Base-by-base conservation (phyloP, 1,140 invertebrate species). In the Bombus picipes region DNA sequence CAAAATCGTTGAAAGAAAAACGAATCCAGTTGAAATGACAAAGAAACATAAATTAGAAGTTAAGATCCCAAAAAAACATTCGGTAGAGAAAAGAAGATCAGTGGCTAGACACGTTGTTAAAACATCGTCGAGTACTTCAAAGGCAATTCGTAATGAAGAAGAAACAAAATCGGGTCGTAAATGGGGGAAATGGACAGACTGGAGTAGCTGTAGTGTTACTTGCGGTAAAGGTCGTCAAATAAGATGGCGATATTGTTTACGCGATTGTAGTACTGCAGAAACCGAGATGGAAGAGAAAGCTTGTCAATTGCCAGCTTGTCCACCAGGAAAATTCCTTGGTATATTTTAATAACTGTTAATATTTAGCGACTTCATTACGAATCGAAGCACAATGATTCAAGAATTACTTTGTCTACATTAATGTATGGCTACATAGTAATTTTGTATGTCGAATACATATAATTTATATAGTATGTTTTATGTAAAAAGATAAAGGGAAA, bases 181-280 rank as follows among this genome's bases (percentile, higher is more conserved):
- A 25, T 96, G 96, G 96, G 94, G 95, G 76, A 94, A 95, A 84
- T 96, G 96, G 96, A 96, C 95, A 66, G 94, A 96, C 81, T 96
- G 96, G 95, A 96, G 96, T 71, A 91, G 95, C 41, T 96, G 96
- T 90, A 96, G 96, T 81, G 96, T 96, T 47, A 96, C 95, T 70
- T 96, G 96, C 81, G 96, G 96, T 25, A 96, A 95, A 92, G 96
- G 96, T n/a, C 93, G 96, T 10, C 94, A 96, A 88, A 96, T 96
- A 81, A 93, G 96, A 70, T 96, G 96, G 94, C 93, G 96, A 13
- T 95, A 96, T 84, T 96, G 96, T 87, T 85, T 96, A 41, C 88
- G 91, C 25, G 94, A 95, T 88, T 93, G 92, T 43, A 82, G 53
- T 15, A 88, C 79, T 0, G 92, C 94, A 18, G 94, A 95, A 79